phyloP scores from a whole-genome alignment of 2,797 vertebrate species.

The Rhincodon typus region DNA sequence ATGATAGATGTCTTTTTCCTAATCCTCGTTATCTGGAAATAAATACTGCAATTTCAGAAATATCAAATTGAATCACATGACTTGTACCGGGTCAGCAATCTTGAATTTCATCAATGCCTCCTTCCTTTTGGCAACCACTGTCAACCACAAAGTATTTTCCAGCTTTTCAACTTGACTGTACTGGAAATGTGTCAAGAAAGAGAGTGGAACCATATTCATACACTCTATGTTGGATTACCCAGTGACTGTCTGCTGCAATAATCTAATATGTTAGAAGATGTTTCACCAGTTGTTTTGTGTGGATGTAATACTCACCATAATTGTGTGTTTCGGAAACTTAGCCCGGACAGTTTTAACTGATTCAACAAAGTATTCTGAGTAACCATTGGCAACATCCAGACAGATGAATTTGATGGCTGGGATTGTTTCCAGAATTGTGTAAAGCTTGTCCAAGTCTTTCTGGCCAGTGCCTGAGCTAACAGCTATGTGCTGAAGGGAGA shows the following conservation, averaged over 20 bases:
- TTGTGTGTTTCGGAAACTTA: slow-evolving; percentile 86
- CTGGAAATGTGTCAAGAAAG: not conserved
- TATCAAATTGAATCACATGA: not conserved
- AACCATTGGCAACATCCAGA: slow-evolving; percentile 94
- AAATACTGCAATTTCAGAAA: not conserved
- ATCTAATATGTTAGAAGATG: not conserved
- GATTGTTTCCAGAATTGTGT: slow-evolving; percentile 72
- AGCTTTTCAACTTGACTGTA: not conserved
- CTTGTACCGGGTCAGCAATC: not conserved
- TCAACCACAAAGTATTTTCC: not conserved
- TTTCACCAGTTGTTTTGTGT: not conserved
- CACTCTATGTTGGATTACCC: not conserved
- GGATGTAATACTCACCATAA: slow-evolving; percentile 73
- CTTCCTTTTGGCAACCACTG: slow-evolving; percentile 3
- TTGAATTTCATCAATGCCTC: no score
- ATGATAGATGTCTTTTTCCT: not conserved
- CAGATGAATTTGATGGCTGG: slow-evolving; percentile 87
- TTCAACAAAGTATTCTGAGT: slow-evolving; percentile 95
- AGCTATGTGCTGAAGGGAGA: slow-evolving; percentile 70
- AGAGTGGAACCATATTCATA: not conserved
- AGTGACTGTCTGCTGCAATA: not conserved
- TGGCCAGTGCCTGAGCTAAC: slow-evolving; percentile 84
- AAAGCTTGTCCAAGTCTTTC: slow-evolving; percentile 81
- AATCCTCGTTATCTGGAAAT: not conserved
- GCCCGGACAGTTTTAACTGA: slow-evolving; percentile 84